Evolutionary conservation across 2,113 vertebrate genomes (phyloP).

Genomic region (Noctilio leporinus): DNA sequence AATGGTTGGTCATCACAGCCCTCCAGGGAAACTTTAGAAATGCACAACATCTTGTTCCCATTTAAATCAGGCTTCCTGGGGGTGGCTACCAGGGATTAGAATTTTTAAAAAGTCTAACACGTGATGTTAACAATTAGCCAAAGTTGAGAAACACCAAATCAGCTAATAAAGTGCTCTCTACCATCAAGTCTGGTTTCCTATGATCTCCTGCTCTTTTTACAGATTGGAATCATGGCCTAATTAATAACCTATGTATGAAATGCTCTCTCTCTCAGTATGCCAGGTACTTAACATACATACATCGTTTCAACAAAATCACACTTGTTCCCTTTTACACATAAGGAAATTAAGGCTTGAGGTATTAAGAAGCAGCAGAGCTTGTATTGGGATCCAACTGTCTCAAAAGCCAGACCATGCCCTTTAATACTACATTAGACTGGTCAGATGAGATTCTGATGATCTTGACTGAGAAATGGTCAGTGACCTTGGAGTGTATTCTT

Average conservation of each 20-base stretch:
- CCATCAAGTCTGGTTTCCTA: background rate
- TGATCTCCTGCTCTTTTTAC: background rate
- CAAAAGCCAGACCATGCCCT: background rate
- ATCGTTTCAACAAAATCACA: background rate
- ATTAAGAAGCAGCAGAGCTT: background rate
- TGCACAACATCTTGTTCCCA: rapidly evolving
- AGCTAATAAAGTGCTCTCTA: background rate
- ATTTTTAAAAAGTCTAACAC: background rate
- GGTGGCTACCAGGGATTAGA: background rate
- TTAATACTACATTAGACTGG: background rate
- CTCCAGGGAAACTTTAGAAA: background rate
- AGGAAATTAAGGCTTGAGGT: background rate
- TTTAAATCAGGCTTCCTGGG: background rate
- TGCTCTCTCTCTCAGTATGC: too few species aligned
- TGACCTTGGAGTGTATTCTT: background rate
- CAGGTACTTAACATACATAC: background rate
- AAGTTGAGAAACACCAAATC: background rate
- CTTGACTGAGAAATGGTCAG: background rate
- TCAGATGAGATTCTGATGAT: background rate
- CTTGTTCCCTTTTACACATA: too few species aligned
- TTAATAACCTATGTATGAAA: background rate
- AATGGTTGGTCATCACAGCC: background rate
- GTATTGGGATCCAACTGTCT: background rate
- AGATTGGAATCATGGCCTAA: background rate
- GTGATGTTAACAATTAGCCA: background rate